Base-by-base conservation (phyloP, 2,113 vertebrate genomes). In the Sceloporus undulatus region DNA sequence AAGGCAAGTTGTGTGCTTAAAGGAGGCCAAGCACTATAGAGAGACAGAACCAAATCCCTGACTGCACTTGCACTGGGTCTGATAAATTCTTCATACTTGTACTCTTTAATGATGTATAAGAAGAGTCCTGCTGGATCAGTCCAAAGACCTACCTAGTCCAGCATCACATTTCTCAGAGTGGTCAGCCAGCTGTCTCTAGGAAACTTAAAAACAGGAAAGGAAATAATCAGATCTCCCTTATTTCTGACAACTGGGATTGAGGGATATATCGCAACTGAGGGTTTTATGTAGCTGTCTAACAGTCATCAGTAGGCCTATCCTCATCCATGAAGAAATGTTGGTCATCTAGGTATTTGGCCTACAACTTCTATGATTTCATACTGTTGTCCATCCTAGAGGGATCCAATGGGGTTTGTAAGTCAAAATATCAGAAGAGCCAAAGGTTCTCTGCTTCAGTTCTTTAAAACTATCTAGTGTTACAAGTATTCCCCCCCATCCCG, bases 1-100 rank as follows among this genome's bases (percentile, higher is more conserved):
- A 79, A 86, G 85, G 76, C 62, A 88, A 8, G 21, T 88, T 56
- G 29, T 19, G 48, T 70, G 80, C 62, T 83, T 78, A 52, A 83
- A 88, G 75, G 14, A 83, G 80, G 62, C 42, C n/a, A 29, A 40
- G 82, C 16, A 5, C 48, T 70, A n/a, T 66, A 83, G 74, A 62
- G 65, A 84, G 11, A 54, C 7, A 56, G 62, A 66, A 68, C 9
- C 5, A 83, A 83, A 78, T 40, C 87, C 42, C 42, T 29, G 1
- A 11, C 7, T 68, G 62, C n/a, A 38, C 7, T 82, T 52, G 52
- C 38, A 82, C 8, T 3, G 40, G 38, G 8, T 23, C 29, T 40
- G 73, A 77, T 70, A 38, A 76, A 83, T 78, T 84, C 80, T 84
- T 77, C 62, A 56, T 40, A 38, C 40, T 54, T 83, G 73, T 52